Base-by-base conservation (phyloP, 1,140 invertebrate genomes). In the Holcopasites calliopsidis region DNA sequence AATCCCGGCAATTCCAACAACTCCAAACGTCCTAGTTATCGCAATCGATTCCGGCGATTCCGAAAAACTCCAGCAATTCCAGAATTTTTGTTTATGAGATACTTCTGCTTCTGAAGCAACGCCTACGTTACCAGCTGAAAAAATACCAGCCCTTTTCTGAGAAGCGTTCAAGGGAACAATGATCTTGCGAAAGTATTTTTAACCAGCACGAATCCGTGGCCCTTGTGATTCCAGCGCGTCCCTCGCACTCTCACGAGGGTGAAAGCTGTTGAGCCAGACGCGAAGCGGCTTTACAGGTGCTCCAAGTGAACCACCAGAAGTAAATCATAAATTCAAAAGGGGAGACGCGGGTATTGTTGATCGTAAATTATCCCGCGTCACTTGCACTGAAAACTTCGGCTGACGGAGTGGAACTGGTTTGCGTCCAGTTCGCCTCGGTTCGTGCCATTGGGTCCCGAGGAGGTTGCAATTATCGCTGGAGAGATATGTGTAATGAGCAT, bases 11-110 rank as follows among this genome's bases (percentile, higher is more conserved):
- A n/a, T n/a, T n/a, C n/a, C n/a, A n/a, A n/a, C n/a, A n/a, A n/a
- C n/a, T n/a, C n/a, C n/a, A n/a, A n/a, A n/a, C n/a, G n/a, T n/a
- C n/a, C n/a, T n/a, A n/a, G n/a, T n/a, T n/a, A n/a, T n/a, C n/a
- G n/a, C n/a, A n/a, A n/a, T n/a, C n/a, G n/a, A n/a, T n/a, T n/a
- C n/a, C n/a, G n/a, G n/a, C n/a, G n/a, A n/a, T n/a, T n/a, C n/a
- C n/a, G n/a, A n/a, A n/a, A n/a, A n/a, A n/a, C n/a, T n/a, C n/a
- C n/a, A n/a, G n/a, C n/a, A n/a, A n/a, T n/a, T n/a, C n/a, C n/a
- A 33, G 52, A 64, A 79, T 79, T 76, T 76, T 40, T 58, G 44
- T 79, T 76, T 76, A 70, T 70, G 35, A 76, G 50, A 76, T 79
- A 64, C 18, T 49, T 38, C 21, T 58, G 55, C 31, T 11, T 57